Base-by-base conservation (phyloP, 1,140 invertebrate species). In the Cydia amplana region DNA sequence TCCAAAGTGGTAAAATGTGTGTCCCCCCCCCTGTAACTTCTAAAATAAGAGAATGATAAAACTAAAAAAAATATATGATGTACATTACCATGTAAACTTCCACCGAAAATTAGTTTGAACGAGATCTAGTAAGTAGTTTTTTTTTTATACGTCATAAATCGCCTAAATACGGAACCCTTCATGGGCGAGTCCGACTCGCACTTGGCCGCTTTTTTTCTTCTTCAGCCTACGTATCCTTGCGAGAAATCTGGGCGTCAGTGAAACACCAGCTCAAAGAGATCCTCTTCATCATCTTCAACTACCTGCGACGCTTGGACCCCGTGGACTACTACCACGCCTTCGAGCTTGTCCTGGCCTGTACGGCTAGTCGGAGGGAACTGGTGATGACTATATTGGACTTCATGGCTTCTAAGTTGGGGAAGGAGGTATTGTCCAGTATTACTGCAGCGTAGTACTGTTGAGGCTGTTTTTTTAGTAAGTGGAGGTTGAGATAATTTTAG, bases 251-350 rank as follows among this genome's bases (percentile, higher is more conserved):
- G 90, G 75, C 70, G 0, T 72, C 60, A 1, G 76, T 90, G 0
- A 87, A 86, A 74, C 80, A 85, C 7, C 83, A 87, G 28, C 60
- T 91, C 7, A 75, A 80, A 4, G 88, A 90, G 70, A 74, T 91
- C 0, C 67, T 85, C 12, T 90, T 77, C 73, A 90, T 91, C 65
- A 82, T 90, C 5, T 83, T 85, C 75, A 90, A 91, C 75, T 89
- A 78, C 65, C 72, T 91, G 1, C 80, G 87, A 0, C 60, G 79
- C 23, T 25, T 91, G 12, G 85, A 90, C 23, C 78, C 83, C 0
- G 65, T 72, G 0, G 87, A 91, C 76, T 87, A 86, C 73, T 67
- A 76, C 0, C 73, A 74, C 7, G 90, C 85, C 0, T 78, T 83
- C n/a, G 74, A 85, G 0, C 77, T 90, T 6, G 73, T 91, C 9